phyloP scores from a whole-genome alignment of 1,140 invertebrate genomes.

The Pogonus chalceus region DNA sequence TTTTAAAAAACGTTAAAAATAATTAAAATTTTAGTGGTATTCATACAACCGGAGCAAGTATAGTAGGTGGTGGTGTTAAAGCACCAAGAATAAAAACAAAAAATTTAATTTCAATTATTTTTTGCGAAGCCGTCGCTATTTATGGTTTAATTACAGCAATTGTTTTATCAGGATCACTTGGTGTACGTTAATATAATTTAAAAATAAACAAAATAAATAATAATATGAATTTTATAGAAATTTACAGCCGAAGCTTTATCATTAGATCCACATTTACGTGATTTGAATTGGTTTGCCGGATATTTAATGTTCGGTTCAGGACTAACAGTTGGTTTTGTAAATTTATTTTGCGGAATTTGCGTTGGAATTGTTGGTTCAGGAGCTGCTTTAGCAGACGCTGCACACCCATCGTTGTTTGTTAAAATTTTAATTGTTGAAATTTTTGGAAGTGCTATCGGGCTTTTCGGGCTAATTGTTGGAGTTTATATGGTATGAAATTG shows the following conservation, averaged over 20 bases:
- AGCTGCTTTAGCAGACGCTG: constrained; percentile 82
- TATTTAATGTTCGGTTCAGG: constrained; percentile 84
- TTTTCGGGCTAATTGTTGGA: constrained; percentile 85
- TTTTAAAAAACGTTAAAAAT: not conserved
- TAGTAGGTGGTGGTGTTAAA: constrained; percentile 95
- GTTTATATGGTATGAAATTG: constrained; percentile 55
- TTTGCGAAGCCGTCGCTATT: constrained; percentile 90
- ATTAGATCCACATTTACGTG: not conserved
- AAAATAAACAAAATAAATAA: not conserved
- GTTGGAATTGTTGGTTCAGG: constrained; percentile 88
- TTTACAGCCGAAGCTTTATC: constrained; percentile 17
- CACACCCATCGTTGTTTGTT: constrained; percentile 77
- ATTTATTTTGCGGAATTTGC: constrained; percentile 79
- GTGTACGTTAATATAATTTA: constrained; percentile 18
- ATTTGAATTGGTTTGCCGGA: constrained; percentile 51
- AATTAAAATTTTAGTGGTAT: constrained; percentile 54
- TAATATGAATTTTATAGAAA: constrained; percentile 3
- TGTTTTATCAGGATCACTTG: constrained; percentile 65
- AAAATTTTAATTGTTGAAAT: constrained; percentile 91
- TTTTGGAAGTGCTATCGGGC: constrained; percentile 84
- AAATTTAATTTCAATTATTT: constrained; percentile 93
- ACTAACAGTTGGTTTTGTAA: constrained; percentile 73
- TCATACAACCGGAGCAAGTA: constrained; percentile 91
- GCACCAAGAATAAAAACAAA: constrained; percentile 97
- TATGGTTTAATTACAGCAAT: constrained; percentile 90